phyloP scores from a whole-genome alignment of 2,888 invertebrate species.

The Cremastinae sp. region DNA sequence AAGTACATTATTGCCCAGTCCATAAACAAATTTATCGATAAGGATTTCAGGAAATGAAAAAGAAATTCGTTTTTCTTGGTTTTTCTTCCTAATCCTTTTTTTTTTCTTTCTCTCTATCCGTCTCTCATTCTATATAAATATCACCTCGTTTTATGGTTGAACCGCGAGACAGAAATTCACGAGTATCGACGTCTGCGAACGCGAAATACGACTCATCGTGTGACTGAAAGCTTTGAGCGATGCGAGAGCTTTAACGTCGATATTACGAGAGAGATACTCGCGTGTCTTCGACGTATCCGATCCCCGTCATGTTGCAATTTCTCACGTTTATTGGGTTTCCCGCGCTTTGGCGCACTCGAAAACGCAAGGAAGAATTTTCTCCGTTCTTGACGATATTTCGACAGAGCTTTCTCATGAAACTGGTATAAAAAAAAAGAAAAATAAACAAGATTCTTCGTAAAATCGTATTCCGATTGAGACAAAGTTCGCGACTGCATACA shows the following conservation, averaged over 20 bases:
- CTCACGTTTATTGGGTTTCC: conserved; percentile 32
- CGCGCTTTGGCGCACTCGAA: background rate
- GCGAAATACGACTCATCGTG: conserved; percentile 17
- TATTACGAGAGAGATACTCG: background rate
- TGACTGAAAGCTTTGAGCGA: background rate
- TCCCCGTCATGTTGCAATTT: conserved; percentile 12
- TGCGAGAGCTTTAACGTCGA: background rate
- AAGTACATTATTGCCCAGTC: background rate
- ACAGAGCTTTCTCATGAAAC: background rate
- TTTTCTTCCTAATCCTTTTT: background rate
- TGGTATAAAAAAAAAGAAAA: too few species aligned
- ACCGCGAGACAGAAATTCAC: background rate
- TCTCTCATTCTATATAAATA: background rate
- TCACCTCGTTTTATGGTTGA: background rate
- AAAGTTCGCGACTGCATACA: too few species aligned
- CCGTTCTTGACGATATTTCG: background rate
- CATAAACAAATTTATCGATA: background rate
- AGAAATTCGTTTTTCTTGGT: background rate
- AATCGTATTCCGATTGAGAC: too few species aligned
- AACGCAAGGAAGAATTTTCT: background rate
- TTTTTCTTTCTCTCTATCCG: background rate
- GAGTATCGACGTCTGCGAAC: conserved; percentile 19
- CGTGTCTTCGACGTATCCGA: background rate
- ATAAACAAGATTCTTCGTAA: too few species aligned
- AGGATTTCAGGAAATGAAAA: too few species aligned